Base-by-base conservation (phyloP, 2,113 vertebrate genomes). In the Cranoglanis bouderius region DNA sequence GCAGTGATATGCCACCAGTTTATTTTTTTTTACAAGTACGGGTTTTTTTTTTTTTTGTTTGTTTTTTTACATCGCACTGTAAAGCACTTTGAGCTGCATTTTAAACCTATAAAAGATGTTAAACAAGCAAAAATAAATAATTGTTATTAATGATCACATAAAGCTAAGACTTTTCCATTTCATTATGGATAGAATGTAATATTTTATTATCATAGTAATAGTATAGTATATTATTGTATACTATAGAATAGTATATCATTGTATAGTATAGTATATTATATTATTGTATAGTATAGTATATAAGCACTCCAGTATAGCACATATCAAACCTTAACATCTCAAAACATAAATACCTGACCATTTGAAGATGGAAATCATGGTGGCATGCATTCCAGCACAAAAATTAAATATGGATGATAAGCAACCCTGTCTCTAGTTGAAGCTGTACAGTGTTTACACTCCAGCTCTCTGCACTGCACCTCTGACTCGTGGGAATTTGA, bases 401-500 rank as follows among this genome's bases (percentile, higher is more conserved):
- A n/a, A 18, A 49, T 16, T 6, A 49, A 16, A 43, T 2, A 2
- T n/a, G 26, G 74, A 29, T 78, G 74, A 29, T 26, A 21, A 49
- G 10, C 16, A 78, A 49, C 74, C 0, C 24, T 12, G 10, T 4
- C 10, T 70, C 32, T 7, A 35, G 32, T 43, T 16, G 12, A 78
- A 65, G 9, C 8, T 38, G 38, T 51, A 59, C 32, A 10, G n/a
- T n/a, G 80, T 32, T 49, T 46, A 43, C 40, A 46, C 38, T 29
- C 29, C 59, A 59, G 57, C n/a, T 43, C 40, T 32, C 49, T 65
- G 80, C 59, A 65, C 49, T 84, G 55, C 46, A 74, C 80, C 81
- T 83, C 19, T 86, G 35, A 61, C 85, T 84, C 7, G 29, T 77
- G 87, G 18, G 78, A 90, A 85, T 83, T 35, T 59, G 80, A 83